Evolutionary conservation across 2,113 vertebrate species (phyloP).

Genomic region (Chitala chitala): DNA sequence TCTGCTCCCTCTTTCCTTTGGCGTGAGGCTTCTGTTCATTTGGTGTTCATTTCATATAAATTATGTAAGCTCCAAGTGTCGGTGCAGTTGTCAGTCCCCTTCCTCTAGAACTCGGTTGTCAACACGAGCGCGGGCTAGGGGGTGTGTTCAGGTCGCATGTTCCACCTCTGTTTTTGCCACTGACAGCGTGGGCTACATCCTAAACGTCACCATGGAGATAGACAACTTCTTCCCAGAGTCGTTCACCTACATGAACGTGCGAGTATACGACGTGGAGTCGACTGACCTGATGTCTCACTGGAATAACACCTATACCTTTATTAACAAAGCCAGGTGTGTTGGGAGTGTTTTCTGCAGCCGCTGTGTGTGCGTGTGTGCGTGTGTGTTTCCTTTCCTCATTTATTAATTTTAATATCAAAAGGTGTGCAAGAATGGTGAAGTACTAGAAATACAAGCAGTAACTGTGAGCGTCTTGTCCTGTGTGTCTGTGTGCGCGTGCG

Average conservation of each 20-base stretch:
- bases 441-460: too few relatives aligned
- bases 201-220: conserved; percentile 91
- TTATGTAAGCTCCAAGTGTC: background rate
- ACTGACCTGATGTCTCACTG: conserved; percentile 84
- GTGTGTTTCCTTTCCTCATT: background rate
- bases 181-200: conserved; percentile 84
- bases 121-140: too few relatives aligned
- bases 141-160: background rate
- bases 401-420: too few relatives aligned
- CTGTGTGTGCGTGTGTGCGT: background rate
- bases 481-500: background rate
- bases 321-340: conserved; percentile 67
- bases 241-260: conserved; percentile 86
- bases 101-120: too few relatives aligned
- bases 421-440: too few relatives aligned
- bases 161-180: background rate
- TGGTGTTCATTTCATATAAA: background rate
- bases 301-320: conserved; percentile 83
- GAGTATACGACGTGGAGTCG: conserved; percentile 83
- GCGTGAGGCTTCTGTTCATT: background rate
- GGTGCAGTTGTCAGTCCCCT: background rate
- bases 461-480: too few relatives aligned
- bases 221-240: conserved; percentile 94
- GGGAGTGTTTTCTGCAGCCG: too few relatives aligned
- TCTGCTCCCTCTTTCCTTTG: background rate